Evolutionary conservation across 2,797 vertebrate species (phyloP).

Genomic region (Coendou prehensilis): DNA sequence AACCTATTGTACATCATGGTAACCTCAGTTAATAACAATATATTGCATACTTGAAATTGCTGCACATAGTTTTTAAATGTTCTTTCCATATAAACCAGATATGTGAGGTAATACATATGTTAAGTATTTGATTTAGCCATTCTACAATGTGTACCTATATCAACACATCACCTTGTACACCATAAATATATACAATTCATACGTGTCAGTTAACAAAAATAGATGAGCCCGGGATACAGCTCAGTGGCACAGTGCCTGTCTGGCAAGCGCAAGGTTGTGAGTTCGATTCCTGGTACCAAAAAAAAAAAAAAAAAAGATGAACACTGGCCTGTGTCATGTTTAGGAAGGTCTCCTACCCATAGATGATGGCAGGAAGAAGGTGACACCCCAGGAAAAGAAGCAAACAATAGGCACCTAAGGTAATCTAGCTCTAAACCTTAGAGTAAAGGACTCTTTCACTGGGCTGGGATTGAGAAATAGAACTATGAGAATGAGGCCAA

Average conservation of each 20-base stretch:
- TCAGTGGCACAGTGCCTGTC: too few relatives aligned
- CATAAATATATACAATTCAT: not conserved
- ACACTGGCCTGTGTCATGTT: not conserved
- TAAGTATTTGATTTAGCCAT: not conserved
- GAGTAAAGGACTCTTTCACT: not conserved
- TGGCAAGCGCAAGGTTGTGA: too few relatives aligned
- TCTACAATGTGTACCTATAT: not conserved
- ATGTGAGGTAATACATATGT: not conserved
- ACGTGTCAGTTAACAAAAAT: not conserved
- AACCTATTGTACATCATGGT: not conserved
- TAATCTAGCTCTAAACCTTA: not conserved
- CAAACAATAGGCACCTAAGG: too few relatives aligned
- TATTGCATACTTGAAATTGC: not conserved
- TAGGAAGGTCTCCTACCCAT: not conserved
- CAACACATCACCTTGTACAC: not conserved
- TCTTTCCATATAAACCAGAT: not conserved
- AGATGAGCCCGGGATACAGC: not conserved
- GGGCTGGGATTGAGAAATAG: not conserved
- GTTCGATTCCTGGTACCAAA: too few relatives aligned
- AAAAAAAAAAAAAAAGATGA: not conserved
- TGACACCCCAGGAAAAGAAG: not conserved
- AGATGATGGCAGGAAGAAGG: not conserved
- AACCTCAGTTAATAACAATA: not conserved
- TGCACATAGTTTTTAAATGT: not conserved
- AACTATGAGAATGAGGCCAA: not conserved